Evolutionary conservation across 2,797 vertebrate species (phyloP).

Genomic region (Takifugu rubripes): DNA sequence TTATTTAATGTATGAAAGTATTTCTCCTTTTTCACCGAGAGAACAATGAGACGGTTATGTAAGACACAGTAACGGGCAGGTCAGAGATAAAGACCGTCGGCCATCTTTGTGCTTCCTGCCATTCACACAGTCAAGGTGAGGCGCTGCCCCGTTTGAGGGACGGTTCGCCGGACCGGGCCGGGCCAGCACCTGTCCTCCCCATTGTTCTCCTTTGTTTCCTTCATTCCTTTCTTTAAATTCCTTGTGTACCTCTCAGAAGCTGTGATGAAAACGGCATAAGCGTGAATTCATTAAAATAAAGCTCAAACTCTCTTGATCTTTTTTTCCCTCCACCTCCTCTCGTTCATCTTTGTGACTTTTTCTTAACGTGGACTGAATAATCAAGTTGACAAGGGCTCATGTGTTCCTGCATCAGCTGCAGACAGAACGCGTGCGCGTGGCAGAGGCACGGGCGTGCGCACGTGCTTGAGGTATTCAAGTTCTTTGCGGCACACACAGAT

Average conservation of each 20-base stretch:
- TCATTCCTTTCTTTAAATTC: too few species aligned
- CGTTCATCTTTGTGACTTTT: conserved; percentile 10
- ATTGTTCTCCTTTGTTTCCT: too few species aligned
- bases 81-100: conserved; percentile 5
- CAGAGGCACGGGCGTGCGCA: not conserved
- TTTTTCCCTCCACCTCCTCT: conserved; percentile 4
- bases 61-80: conserved; percentile 11
- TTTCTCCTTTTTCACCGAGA: too few species aligned
- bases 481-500: conserved; percentile 7
- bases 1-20: too few species aligned
- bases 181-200: too few species aligned
- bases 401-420: conserved; percentile 5
- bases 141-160: too few species aligned
- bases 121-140: not conserved
- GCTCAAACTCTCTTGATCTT: not conserved
- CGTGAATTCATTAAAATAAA: too few species aligned
- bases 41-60: not conserved
- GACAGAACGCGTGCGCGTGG: conserved; percentile 4
- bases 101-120: not conserved
- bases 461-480: not conserved
- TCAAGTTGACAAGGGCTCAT: conserved; percentile 30
- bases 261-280: too few species aligned
- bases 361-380: conserved; percentile 7
- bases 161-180: too few species aligned
- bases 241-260: too few species aligned